Conservation (phyloP, 2,797 vertebrate genomes). For the Semaprochilodus insignis region DNA sequence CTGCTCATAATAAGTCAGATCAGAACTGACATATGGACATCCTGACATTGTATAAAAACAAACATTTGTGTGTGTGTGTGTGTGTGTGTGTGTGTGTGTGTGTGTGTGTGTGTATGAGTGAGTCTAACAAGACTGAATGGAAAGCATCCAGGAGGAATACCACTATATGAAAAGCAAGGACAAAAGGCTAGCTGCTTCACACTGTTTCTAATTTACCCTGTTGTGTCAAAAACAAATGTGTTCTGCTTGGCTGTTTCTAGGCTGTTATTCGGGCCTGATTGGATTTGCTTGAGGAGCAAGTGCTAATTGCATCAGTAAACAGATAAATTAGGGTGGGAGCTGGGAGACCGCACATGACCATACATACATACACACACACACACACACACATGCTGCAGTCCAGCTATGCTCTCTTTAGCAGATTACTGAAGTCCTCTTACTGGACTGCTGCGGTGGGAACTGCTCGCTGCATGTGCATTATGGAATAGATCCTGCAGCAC, state of each 20-base stretch:
- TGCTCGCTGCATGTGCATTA: constrained; percentile 2
- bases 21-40: too few relatives aligned
- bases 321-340: constrained; percentile 40
- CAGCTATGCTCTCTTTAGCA: constrained; percentile 6
- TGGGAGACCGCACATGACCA: constrained; percentile 32
- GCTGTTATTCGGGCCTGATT: constrained; percentile 63
- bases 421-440: constrained; percentile 14
- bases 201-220: constrained; percentile 42
- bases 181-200: constrained; percentile 33
- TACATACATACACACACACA: constrained; percentile 10
- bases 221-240: constrained; percentile 49
- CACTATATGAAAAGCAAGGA: constrained; percentile 21
- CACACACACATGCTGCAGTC: background rate
- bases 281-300: constrained; percentile 62
- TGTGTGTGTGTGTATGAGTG: constrained; percentile 68
- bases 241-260: constrained; percentile 51
- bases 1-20: too few relatives aligned
- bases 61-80: background rate
- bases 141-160: constrained; percentile 32
- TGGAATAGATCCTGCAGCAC: constrained; percentile 17
- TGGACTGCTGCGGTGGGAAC: background rate
- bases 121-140: constrained; percentile 50
- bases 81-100: constrained; percentile 64
- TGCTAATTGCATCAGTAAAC: constrained; percentile 68
- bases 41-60: background rate